Evolutionary conservation across 2,113 vertebrate species (phyloP).

Genomic region (Oostethus manadensis): DNA sequence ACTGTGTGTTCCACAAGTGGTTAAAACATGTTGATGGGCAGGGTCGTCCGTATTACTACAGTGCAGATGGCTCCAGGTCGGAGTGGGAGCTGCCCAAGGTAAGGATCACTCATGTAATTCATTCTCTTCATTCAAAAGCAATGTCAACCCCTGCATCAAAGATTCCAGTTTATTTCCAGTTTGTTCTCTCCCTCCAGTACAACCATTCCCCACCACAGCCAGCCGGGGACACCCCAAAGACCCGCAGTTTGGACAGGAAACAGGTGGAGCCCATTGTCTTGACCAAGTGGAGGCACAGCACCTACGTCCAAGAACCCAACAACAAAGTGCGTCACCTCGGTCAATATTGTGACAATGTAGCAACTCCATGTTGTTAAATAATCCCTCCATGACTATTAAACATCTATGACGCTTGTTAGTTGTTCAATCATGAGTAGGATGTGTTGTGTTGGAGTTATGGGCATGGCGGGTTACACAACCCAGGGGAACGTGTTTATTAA

Average conservation of each 20-base stretch:
- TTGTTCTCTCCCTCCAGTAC: slow-evolving; percentile 64
- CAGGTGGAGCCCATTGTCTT: slow-evolving; percentile 83
- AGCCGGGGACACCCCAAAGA: slow-evolving; percentile 80
- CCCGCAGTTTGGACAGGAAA: slow-evolving; percentile 87
- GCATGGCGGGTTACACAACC: neutral
- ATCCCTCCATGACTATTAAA: neutral
- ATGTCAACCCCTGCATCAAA: too few species aligned
- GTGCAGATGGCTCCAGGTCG: slow-evolving; percentile 86
- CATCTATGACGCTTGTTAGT: neutral
- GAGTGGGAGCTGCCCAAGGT: slow-evolving; percentile 96
- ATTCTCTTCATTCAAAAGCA: too few species aligned
- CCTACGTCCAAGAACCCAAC: slow-evolving; percentile 76
- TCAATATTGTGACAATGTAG: neutral
- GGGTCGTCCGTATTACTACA: slow-evolving; percentile 91
- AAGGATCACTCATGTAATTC: slow-evolving; percentile 27
- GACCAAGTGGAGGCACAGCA: slow-evolving; percentile 91
- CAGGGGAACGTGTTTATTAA: neutral
- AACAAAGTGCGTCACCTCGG: slow-evolving; percentile 79
- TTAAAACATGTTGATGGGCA: slow-evolving; percentile 88
- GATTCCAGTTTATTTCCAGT: neutral
- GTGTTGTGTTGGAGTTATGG: neutral
- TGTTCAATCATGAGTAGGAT: neutral
- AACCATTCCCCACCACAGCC: slow-evolving; percentile 79
- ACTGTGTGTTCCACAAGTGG: slow-evolving; percentile 75
- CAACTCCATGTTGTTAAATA: neutral